Conservation (phyloP, 1,140 invertebrate genomes). For the Sipha flava region DNA sequence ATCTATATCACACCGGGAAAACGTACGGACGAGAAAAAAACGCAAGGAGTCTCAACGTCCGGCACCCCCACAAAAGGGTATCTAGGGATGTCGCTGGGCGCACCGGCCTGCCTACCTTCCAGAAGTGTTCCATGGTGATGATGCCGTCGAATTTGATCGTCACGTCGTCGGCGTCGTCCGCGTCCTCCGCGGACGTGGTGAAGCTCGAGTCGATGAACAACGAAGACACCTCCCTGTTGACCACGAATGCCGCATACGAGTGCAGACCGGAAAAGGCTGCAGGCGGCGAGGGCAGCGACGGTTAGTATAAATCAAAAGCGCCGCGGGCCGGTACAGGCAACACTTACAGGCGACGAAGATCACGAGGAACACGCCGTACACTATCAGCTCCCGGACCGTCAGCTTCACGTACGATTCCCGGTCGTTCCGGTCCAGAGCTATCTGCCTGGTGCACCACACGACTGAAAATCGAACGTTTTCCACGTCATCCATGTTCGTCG, state of each 20-base stretch:
- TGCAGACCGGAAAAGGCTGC: background rate
- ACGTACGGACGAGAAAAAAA: too few relatives aligned
- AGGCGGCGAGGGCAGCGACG: too few relatives aligned
- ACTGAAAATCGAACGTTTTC: background rate
- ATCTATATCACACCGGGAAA: too few relatives aligned
- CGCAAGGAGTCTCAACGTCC: too few relatives aligned
- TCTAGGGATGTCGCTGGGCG: too few relatives aligned
- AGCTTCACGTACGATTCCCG: background rate
- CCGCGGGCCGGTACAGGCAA: too few relatives aligned
- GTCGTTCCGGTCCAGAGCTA: background rate
- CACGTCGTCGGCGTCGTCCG: background rate
- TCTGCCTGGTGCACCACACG: background rate
- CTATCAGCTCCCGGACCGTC: background rate
- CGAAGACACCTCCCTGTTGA: background rate
- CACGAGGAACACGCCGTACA: background rate
- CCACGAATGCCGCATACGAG: background rate
- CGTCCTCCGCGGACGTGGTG: background rate
- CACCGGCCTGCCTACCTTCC: background rate
- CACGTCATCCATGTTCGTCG: too few relatives aligned
- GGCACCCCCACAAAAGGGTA: too few relatives aligned
- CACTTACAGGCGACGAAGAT: background rate
- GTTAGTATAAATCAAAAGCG: too few relatives aligned
- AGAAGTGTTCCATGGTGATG: background rate
- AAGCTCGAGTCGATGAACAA: background rate
- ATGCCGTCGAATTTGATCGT: background rate